Evolutionary conservation across 2,113 vertebrate species (phyloP).

Genomic region (Pelecanoides urinatrix): DNA sequence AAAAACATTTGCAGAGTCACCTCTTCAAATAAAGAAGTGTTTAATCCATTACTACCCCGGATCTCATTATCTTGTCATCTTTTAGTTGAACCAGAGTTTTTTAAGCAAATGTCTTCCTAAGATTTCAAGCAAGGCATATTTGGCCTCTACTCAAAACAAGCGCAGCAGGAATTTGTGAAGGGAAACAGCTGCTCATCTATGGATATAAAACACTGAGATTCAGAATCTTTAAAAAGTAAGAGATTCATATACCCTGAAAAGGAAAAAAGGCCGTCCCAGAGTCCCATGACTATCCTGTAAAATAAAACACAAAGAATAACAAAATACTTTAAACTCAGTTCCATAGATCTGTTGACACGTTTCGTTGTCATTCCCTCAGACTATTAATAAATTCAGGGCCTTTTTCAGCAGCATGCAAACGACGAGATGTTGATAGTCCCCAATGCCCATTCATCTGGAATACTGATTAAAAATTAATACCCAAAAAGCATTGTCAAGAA

Average conservation of each 20-base stretch:
- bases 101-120: not conserved
- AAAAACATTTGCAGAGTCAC: not conserved
- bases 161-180: not conserved
- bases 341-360: not conserved
- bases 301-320: slow-evolving; percentile 51
- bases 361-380: not conserved
- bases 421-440: not conserved
- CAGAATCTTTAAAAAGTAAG: not conserved
- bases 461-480: not conserved
- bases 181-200: not conserved
- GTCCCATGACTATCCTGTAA: slow-evolving; percentile 65
- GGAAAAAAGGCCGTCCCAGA: slow-evolving; percentile 70
- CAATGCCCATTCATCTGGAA: not conserved
- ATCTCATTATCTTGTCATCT: not conserved
- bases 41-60: not conserved
- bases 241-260: slow-evolving; percentile 72
- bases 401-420: not conserved
- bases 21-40: not conserved
- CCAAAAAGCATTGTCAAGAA: not conserved
- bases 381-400: not conserved
- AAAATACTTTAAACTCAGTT: not conserved
- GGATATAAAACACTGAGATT: not conserved
- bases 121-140: not conserved
- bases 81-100: not conserved
- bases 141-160: not conserved